Evolutionary conservation across 2,888 invertebrate species (phyloP).

Genomic region (Palloptera scutellata): DNA sequence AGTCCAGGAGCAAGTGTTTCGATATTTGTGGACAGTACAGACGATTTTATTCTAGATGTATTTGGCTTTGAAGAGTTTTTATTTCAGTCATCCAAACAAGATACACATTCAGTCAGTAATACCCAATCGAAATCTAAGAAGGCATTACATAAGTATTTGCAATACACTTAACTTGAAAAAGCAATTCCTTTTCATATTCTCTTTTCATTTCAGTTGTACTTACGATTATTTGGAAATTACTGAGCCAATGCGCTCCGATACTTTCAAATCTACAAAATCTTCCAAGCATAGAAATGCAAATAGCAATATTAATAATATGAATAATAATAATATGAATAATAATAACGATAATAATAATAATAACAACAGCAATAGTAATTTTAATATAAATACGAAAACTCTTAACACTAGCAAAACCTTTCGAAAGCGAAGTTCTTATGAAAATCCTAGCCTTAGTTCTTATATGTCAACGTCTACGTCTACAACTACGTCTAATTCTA

Average conservation of each 20-base stretch:
- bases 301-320: constrained; percentile 31
- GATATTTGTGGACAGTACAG: no score
- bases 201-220: constrained; percentile 71
- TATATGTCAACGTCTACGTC: constrained; percentile 33
- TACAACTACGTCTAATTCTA: constrained; percentile 31
- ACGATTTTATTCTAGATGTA: no score
- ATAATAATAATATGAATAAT: constrained; percentile 33
- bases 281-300: constrained; percentile 41
- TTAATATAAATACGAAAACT: constrained; percentile 31
- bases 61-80: no score
- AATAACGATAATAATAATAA: constrained; percentile 35
- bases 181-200: background rate
- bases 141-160: no score
- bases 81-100: no score
- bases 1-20: no score
- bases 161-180: background rate
- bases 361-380: constrained; percentile 35
- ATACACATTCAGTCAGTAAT: no score
- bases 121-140: no score
- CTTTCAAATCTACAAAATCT: constrained; percentile 44
- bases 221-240: constrained; percentile 80
- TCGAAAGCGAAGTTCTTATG: constrained; percentile 48
- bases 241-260: constrained; percentile 60
- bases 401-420: constrained; percentile 37
- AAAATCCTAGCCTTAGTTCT: constrained; percentile 42